A percentile compares a stretch with the other conserved stretches of the same genome.
phyloP scores from a whole-genome alignment of 2,888 invertebrate species.

The Caenorhabditis sp. region DNA sequence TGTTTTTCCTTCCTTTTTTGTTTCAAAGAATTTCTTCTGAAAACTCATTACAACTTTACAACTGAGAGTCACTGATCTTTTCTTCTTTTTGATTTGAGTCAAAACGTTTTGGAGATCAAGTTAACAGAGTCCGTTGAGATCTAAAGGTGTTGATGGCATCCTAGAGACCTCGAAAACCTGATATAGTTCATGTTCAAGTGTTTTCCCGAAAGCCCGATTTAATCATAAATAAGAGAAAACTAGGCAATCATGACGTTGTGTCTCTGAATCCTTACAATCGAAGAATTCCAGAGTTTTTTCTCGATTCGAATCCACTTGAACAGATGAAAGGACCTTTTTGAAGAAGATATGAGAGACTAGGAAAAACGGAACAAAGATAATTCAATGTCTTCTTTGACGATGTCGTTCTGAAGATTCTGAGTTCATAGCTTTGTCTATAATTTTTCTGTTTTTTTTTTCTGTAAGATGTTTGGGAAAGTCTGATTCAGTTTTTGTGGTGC shows the following conservation, averaged over 20 bases:
- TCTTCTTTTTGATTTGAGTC: background rate
- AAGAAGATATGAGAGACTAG: background rate
- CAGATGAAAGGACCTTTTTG: background rate
- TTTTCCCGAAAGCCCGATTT: background rate
- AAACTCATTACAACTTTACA: conserved; percentile 35
- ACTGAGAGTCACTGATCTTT: no score
- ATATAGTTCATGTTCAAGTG: background rate
- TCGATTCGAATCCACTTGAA: conserved; percentile 16
- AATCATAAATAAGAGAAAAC: background rate
- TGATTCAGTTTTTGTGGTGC: no score
- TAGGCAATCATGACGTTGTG: background rate
- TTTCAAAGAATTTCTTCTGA: conserved; percentile 20
- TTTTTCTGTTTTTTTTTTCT: background rate
- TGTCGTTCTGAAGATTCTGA: background rate
- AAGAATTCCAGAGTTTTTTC: background rate
- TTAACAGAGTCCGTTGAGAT: background rate
- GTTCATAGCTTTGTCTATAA: background rate
- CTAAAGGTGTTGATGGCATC: background rate
- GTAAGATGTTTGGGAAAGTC: no score
- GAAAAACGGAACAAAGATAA: background rate
- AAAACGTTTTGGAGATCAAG: background rate
- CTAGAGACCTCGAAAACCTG: background rate
- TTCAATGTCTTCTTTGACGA: background rate
- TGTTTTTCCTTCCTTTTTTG: conserved; percentile 27
- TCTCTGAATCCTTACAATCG: background rate